These are phyloP conservation scores for Nycteola revayana DNA, from an alignment of 2,888 invertebrate species.

Conservation along the genomic window DNA sequence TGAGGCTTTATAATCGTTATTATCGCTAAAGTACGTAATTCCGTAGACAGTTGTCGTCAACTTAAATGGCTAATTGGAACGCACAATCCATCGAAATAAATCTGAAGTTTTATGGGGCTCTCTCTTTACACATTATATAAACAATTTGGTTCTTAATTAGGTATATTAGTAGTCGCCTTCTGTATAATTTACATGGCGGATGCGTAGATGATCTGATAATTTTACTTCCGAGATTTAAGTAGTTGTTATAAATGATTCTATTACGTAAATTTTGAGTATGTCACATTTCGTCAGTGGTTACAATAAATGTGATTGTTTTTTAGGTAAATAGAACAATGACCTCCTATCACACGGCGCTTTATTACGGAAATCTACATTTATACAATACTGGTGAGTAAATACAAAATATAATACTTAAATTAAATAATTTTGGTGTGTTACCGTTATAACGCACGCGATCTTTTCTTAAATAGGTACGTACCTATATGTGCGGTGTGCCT, in stretches of 20 bases:
- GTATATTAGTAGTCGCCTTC: too few relatives aligned
- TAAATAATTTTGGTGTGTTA: too few relatives aligned
- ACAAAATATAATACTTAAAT: too few relatives aligned
- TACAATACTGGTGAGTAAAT: too few relatives aligned
- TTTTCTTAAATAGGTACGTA: too few relatives aligned
- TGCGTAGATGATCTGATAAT: slow-evolving; percentile 18
- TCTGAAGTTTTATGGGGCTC: slow-evolving; percentile 21
- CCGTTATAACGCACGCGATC: too few relatives aligned
- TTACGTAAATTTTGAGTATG: slow-evolving; percentile 32
- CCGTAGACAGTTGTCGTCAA: background rate
- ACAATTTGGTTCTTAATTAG: too few relatives aligned
- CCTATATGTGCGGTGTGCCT: too few relatives aligned
- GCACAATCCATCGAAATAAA: slow-evolving; percentile 16
- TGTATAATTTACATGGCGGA: slow-evolving; percentile 20
- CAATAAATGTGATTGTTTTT: slow-evolving; percentile 11
- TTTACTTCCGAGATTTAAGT: slow-evolving; percentile 14
- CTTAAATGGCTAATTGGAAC: too few relatives aligned
- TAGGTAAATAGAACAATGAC: slow-evolving; percentile 29
- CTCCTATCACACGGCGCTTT: slow-evolving; percentile 20
- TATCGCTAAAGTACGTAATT: slow-evolving; percentile 16
- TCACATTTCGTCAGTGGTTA: slow-evolving; percentile 38
- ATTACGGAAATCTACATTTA: too few relatives aligned
- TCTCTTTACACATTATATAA: slow-evolving; percentile 19
- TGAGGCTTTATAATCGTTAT: slow-evolving; percentile 17
- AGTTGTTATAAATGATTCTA: slow-evolving; percentile 18